Conservation (phyloP, 2,113 vertebrate genomes). For the Mesoclemmys tuberculata region DNA sequence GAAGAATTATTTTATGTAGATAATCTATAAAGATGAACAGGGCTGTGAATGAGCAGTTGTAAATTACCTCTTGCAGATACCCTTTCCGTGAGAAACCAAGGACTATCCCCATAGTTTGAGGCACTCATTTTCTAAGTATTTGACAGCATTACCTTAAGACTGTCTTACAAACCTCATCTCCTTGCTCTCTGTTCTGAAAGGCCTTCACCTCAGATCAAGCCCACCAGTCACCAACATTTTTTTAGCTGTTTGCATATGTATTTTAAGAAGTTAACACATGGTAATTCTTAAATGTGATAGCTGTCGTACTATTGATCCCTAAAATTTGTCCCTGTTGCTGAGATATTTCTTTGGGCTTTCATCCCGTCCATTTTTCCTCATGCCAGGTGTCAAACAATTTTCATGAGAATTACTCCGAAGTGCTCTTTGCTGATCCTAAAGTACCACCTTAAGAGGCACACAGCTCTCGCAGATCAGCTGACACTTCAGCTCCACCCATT, state of each 20-base stretch:
- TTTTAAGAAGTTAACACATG: not conserved
- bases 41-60: not conserved
- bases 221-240: not conserved
- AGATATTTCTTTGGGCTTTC: not conserved
- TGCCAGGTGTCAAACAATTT: not conserved
- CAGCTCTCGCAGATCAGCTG: constrained; percentile 10
- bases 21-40: not conserved
- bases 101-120: not conserved
- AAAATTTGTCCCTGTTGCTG: not conserved
- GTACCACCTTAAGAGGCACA: constrained; percentile 63
- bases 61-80: not conserved
- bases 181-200: not conserved
- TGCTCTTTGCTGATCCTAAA: not conserved
- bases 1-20: not conserved
- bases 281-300: not conserved
- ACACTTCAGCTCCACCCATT: constrained; percentile 43
- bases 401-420: not conserved
- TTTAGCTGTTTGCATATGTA: not conserved
- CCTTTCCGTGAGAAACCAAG: not conserved
- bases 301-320: not conserved
- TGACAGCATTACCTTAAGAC: not conserved
- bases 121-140: not conserved
- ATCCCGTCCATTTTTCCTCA: not conserved
- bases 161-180: not conserved
- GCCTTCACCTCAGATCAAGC: not conserved